Percentiles rank a stretch among this genome's conserved stretches.
These are phyloP conservation scores for Anolis apletophallus DNA, from an alignment of 2,797 vertebrate species.

Conservation along the genomic window DNA sequence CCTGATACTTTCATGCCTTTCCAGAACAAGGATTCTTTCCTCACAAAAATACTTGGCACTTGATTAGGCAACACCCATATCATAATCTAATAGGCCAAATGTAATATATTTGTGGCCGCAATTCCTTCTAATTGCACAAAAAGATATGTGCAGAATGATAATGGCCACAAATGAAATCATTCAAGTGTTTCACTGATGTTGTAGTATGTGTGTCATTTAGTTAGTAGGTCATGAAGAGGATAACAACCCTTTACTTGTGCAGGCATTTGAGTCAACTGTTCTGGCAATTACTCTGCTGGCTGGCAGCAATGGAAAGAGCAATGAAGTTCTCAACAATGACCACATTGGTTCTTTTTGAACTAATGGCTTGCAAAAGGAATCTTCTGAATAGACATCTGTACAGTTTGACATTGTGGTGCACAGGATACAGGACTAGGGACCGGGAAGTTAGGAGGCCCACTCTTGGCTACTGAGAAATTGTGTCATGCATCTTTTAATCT, in stretches of 20 bases:
- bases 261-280: conserved; percentile 35
- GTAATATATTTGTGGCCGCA: not conserved
- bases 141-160: conserved; percentile 2
- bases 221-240: conserved; percentile 15
- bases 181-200: conserved; percentile 25
- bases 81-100: conserved; percentile 6
- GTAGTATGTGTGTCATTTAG: conserved; percentile 25
- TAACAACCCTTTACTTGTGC: conserved; percentile 28
- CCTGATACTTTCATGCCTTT: not conserved
- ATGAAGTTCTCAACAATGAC: conserved; percentile 16
- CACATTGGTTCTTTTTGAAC: conserved; percentile 22
- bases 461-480: conserved; percentile 1
- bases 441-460: not conserved
- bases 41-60: not conserved
- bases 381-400: conserved; percentile 22
- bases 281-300: conserved; percentile 35
- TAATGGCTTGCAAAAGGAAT: conserved; percentile 30
- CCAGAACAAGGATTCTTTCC: not conserved
- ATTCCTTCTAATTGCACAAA: conserved; percentile 5
- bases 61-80: not conserved
- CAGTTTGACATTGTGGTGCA: not conserved
- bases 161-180: conserved; percentile 13
- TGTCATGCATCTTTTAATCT: not conserved
- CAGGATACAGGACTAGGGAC: not conserved
- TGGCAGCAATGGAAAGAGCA: conserved; percentile 35